A percentile compares a stretch with the other conserved stretches of the same genome.
These are phyloP conservation scores for Chelonoidis abingdonii DNA, from an alignment of 2,113 vertebrate species.

Conservation along the genomic window DNA sequence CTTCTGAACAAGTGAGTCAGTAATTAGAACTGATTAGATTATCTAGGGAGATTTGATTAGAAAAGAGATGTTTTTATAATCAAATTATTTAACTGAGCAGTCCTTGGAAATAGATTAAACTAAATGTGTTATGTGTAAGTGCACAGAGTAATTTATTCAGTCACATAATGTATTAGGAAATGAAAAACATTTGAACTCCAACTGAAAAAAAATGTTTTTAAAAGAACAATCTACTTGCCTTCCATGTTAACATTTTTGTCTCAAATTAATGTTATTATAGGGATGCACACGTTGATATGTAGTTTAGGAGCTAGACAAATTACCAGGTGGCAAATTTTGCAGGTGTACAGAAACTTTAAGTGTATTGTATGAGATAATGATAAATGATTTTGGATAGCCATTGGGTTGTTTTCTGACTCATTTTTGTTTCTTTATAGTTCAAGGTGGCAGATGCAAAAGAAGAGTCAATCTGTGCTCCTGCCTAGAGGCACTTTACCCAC, in stretches of 20 bases:
- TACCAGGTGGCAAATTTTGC: not conserved
- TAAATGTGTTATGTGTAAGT: not conserved
- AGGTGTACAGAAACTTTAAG: not conserved
- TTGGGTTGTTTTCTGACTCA: not conserved
- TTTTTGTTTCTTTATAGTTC: constrained; percentile 8
- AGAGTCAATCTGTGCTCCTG: constrained; percentile 3
- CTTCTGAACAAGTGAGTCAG: not conserved
- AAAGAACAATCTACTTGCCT: not conserved
- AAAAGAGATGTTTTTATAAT: not conserved
- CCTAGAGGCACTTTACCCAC: not conserved
- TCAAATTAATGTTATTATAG: not conserved
- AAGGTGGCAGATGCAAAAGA: not conserved
- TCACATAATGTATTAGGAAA: not conserved
- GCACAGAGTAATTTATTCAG: not conserved
- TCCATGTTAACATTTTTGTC: not conserved
- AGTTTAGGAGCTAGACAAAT: not conserved
- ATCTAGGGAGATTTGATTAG: not conserved
- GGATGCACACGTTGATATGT: not conserved
- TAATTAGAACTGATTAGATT: not conserved
- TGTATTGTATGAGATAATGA: accelerated
- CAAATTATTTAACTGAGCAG: not conserved
- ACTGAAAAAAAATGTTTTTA: not conserved
- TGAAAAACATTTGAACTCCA: not conserved
- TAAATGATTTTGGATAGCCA: not conserved
- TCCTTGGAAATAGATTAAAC: not conserved